Percentiles rank a stretch among this genome's conserved stretches.
phyloP scores from a whole-genome alignment of 2,888 invertebrate species.

The Gryllus longicercus region DNA sequence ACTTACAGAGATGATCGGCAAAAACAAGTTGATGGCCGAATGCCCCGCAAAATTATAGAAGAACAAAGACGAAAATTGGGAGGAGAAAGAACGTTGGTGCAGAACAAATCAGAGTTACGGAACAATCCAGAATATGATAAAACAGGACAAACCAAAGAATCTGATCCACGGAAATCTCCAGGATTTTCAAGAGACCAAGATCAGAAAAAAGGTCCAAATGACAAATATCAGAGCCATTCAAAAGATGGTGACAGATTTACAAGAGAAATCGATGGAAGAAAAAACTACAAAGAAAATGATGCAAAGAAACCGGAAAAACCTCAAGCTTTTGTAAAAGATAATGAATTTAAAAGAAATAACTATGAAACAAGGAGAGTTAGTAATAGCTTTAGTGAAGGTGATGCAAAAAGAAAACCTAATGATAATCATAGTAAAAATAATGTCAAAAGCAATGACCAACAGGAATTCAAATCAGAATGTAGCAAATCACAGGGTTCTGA shows the following conservation, averaged over 20 bases:
- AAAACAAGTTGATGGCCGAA: conserved; percentile 31
- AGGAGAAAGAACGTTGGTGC: conserved; percentile 22
- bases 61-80: conserved; percentile 27
- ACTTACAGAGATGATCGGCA: conserved; percentile 31
- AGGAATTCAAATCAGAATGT: conserved; percentile 19
- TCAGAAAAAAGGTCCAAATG: conserved; percentile 22
- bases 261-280: conserved; percentile 26
- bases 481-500: conserved; percentile 18
- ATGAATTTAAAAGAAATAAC: conserved; percentile 1
- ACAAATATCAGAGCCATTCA: conserved; percentile 24
- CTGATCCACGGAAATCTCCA: conserved; percentile 29
- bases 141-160: conserved; percentile 11
- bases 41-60: conserved; percentile 31
- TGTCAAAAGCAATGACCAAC: neutral
- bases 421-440: conserved; percentile 24
- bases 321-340: conserved; percentile 18
- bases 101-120: conserved; percentile 29
- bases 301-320: neutral
- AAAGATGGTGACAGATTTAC: conserved; percentile 27
- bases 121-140: conserved; percentile 36
- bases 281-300: conserved; percentile 26
- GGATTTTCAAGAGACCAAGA: conserved; percentile 12
- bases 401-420: conserved; percentile 12
- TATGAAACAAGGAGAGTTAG: neutral
- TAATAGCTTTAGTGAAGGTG: conserved; percentile 23